These are phyloP conservation scores for Poicephalus gulielmi DNA, from an alignment of 2,113 vertebrate species.

Conservation along the genomic window DNA sequence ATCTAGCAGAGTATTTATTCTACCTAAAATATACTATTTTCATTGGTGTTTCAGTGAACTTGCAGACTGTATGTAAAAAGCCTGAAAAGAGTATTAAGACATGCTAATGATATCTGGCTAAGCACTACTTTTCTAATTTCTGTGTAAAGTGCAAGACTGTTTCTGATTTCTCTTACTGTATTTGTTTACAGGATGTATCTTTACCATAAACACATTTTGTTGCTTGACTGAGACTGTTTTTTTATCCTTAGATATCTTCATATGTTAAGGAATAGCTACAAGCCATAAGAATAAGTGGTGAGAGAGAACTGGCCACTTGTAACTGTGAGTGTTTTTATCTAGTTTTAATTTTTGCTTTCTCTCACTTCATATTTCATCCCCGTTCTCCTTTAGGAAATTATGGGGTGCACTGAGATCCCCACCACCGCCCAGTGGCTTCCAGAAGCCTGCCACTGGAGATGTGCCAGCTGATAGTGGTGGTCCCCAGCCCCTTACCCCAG, in stretches of 20 bases:
- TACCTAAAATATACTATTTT: not conserved
- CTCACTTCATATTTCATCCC: not conserved
- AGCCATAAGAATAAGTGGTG: not conserved
- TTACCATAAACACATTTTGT: not conserved
- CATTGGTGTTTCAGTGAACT: not conserved
- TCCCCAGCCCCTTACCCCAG: no score
- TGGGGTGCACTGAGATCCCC: not conserved
- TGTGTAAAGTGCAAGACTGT: not conserved
- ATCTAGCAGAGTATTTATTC: not conserved
- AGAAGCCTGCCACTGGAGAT: not conserved
- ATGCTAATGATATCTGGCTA: not conserved
- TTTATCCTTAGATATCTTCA: not conserved
- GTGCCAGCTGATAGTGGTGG: accelerated
- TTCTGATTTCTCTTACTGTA: not conserved
- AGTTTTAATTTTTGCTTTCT: not conserved
- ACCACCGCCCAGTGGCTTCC: accelerated
- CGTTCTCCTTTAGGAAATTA: not conserved
- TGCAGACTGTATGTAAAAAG: not conserved
- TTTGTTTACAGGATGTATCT: not conserved
- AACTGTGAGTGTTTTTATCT: not conserved
- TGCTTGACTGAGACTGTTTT: not conserved
- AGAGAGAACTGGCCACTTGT: not conserved
- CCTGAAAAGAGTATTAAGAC: not conserved
- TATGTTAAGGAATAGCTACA: not conserved
- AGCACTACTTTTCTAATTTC: not conserved